A percentile compares a stretch with the other conserved stretches of the same genome.
These are phyloP conservation scores for Orchesella cincta DNA, from an alignment of 1,140 invertebrate species.

Conservation along the genomic window DNA sequence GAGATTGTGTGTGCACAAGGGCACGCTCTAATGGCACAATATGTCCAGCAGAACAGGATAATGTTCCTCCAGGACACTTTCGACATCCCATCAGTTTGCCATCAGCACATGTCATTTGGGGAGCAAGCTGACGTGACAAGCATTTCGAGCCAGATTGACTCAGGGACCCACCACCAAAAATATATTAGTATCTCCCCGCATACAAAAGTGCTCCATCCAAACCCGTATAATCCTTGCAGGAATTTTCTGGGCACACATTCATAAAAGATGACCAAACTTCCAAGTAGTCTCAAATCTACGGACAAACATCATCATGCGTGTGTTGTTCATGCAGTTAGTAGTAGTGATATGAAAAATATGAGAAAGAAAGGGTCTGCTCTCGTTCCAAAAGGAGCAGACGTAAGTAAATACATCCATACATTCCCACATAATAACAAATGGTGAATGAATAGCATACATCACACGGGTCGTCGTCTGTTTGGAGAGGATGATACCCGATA, in stretches of 20 bases:
- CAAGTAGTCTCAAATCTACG: too few species aligned
- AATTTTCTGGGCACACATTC: slow-evolving; percentile 6
- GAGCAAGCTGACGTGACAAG: slow-evolving; percentile 16
- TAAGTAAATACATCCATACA: too few species aligned
- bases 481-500: slow-evolving; percentile 22
- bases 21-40: too few species aligned
- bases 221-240: not conserved
- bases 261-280: slow-evolving; percentile 11
- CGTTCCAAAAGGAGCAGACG: too few species aligned
- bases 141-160: not conserved
- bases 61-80: slow-evolving; percentile 20
- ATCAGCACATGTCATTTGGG: slow-evolving; percentile 29
- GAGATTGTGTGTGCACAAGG: too few species aligned
- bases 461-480: not conserved
- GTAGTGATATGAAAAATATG: too few species aligned
- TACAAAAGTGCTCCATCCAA: too few species aligned
- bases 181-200: too few species aligned
- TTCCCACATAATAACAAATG: not conserved
- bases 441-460: not conserved
- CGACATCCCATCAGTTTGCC: slow-evolving; percentile 24
- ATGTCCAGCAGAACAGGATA: not conserved
- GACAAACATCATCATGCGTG: too few species aligned
- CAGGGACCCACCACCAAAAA: too few species aligned
- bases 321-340: too few species aligned
- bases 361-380: too few species aligned